These are phyloP conservation scores for Heteromormyrus szaboi DNA, from an alignment of 2,797 vertebrate genomes.

Conservation along the genomic window DNA sequence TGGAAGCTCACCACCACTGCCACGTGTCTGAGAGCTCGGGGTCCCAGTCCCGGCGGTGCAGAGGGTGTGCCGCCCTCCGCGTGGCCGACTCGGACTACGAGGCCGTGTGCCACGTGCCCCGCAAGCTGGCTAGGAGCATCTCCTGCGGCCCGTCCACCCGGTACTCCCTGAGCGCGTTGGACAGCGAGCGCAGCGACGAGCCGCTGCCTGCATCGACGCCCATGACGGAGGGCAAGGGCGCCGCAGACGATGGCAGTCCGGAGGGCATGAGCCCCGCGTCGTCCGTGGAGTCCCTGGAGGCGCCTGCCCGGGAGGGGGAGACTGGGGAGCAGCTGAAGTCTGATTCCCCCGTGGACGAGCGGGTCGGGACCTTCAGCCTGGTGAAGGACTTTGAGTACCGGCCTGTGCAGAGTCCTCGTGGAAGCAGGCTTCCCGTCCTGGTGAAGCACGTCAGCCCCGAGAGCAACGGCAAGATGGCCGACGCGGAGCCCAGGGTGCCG, in stretches of 20 bases:
- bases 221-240: slow-evolving; percentile 37
- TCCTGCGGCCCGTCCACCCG: slow-evolving; percentile 70
- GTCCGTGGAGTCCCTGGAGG: slow-evolving; percentile 77
- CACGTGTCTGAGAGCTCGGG: slow-evolving; percentile 45
- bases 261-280: slow-evolving; percentile 62
- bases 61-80: slow-evolving; percentile 71
- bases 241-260: slow-evolving; percentile 55
- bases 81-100: slow-evolving; percentile 88
- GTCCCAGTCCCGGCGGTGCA: slow-evolving; percentile 69
- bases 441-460: slow-evolving; percentile 55
- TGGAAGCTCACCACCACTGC: slow-evolving; percentile 49
- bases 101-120: slow-evolving; percentile 83
- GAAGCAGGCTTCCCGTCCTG: slow-evolving; percentile 79
- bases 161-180: slow-evolving; percentile 48
- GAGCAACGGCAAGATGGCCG: slow-evolving; percentile 35
- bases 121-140: slow-evolving; percentile 71
- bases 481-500: slow-evolving; percentile 29
- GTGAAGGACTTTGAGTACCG: slow-evolving; percentile 72
- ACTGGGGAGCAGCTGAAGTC: slow-evolving; percentile 49
- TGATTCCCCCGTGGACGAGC: slow-evolving; percentile 49
- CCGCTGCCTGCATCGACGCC: slow-evolving; percentile 35
- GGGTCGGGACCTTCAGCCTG: slow-evolving; percentile 51
- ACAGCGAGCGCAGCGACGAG: slow-evolving; percentile 57
- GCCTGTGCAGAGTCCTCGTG: slow-evolving; percentile 68
- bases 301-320: slow-evolving; percentile 52